Conservation (phyloP, 1,140 invertebrate species). For the Temnothorax nylanderi region DNA sequence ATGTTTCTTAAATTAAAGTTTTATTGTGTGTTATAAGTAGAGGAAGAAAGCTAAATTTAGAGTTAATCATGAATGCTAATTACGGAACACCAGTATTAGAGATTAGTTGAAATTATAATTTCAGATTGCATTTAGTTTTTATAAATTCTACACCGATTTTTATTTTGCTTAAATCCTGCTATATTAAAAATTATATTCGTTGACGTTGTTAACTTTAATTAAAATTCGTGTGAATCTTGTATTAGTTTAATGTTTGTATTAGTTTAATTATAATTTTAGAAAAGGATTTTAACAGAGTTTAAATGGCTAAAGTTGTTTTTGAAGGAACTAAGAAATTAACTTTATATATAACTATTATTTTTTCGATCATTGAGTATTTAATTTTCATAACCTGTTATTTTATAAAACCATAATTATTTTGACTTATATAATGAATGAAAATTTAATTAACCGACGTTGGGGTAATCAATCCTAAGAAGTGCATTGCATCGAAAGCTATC, state of each 20-base stretch:
- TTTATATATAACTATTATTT: not conserved
- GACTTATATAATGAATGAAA: not conserved
- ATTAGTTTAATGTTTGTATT: not conserved
- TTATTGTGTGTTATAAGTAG: not conserved
- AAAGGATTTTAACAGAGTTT: not conserved
- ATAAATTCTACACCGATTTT: not conserved
- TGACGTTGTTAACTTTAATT: not conserved
- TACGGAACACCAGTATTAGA: not conserved
- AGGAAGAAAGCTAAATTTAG: not conserved
- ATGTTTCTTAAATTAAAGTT: not conserved
- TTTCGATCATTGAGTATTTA: not conserved
- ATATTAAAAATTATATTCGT: not conserved
- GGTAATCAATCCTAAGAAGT: not conserved
- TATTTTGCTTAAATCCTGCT: not conserved
- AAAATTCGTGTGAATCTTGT: not conserved
- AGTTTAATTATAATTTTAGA: not conserved
- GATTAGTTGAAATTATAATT: not conserved
- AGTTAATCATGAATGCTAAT: not conserved
- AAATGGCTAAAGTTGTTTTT: not conserved
- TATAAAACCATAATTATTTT: not conserved
- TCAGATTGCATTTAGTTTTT: not conserved
- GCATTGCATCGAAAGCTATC: not conserved
- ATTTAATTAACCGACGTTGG: not conserved
- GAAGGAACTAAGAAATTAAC: not conserved
- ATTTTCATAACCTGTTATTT: not conserved